Percentiles rank a stretch among this genome's conserved stretches.
phyloP scores from a whole-genome alignment of 2,113 vertebrate genomes.

The Raja brachyura region DNA sequence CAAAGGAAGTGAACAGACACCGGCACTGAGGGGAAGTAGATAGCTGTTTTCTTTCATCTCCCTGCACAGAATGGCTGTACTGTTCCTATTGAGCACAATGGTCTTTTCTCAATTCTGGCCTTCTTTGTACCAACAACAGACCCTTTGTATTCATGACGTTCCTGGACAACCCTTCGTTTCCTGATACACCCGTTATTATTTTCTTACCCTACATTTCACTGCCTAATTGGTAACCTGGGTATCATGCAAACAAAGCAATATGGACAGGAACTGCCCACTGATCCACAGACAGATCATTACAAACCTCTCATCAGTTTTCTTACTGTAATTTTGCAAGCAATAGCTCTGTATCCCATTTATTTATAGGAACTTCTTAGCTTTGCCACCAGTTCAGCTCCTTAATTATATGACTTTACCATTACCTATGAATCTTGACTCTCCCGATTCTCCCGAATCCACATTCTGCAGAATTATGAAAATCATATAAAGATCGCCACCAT shows the following conservation, averaged over 20 bases:
- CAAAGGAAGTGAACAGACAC: not conserved
- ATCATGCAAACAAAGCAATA: not conserved
- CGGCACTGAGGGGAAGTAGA: not conserved
- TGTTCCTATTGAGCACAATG: not conserved
- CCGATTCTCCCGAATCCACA: not conserved
- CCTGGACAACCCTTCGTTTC: not conserved
- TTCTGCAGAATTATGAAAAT: not conserved
- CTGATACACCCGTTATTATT: not conserved
- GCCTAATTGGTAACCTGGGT: not conserved
- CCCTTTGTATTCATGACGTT: not conserved
- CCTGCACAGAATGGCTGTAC: not conserved
- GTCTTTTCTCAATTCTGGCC: not conserved
- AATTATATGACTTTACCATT: not conserved
- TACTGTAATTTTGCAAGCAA: not conserved
- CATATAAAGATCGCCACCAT: not conserved
- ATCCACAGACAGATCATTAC: not conserved
- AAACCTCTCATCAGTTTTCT: not conserved
- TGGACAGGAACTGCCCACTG: not conserved
- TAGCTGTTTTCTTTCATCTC: not conserved
- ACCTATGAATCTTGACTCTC: not conserved
- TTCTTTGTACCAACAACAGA: constrained; percentile 4
- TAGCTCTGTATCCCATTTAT: not conserved
- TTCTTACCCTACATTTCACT: not conserved
- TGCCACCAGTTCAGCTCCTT: not conserved
- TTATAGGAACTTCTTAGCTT: not conserved